These are phyloP conservation scores for Plagodis pulveraria DNA, from an alignment of 2,888 invertebrate genomes.

Conservation along the genomic window DNA sequence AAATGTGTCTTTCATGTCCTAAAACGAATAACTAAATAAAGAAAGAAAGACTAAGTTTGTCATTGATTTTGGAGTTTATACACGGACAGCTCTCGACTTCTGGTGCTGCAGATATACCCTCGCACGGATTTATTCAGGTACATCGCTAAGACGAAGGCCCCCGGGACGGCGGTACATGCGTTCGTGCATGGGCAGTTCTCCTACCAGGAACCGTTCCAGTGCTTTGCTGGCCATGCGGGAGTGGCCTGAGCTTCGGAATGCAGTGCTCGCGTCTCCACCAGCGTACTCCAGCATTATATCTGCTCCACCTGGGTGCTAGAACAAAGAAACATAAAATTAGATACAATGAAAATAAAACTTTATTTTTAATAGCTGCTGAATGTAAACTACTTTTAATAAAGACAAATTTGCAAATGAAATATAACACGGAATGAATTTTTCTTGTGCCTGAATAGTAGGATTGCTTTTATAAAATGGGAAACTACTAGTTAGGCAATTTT, in stretches of 20 bases:
- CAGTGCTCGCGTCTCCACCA: constrained; percentile 92
- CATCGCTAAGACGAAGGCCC: constrained; percentile 84
- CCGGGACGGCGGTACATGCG: constrained; percentile 88
- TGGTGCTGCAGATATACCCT: too few species aligned
- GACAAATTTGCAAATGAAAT: too few species aligned
- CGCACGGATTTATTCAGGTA: constrained; percentile 71
- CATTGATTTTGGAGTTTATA: too few species aligned
- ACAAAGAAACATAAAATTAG: constrained; percentile 39
- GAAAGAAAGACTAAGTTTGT: too few species aligned
- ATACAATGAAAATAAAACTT: neutral
- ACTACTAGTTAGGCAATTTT: too few species aligned
- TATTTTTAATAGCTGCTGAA: neutral
- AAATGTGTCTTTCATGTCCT: too few species aligned
- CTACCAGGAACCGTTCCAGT: constrained; percentile 89
- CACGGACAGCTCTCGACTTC: too few species aligned
- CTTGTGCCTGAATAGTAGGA: too few species aligned
- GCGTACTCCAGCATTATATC: constrained; percentile 94
- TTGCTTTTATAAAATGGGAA: too few species aligned
- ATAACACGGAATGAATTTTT: too few species aligned
- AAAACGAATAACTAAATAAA: too few species aligned
- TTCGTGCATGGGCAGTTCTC: constrained; percentile 89
- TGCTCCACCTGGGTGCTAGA: constrained; percentile 92
- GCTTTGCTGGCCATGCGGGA: constrained; percentile 86
- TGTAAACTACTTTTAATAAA: too few species aligned
- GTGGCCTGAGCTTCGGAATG: constrained; percentile 93